Evolutionary conservation across 1,140 invertebrate species (phyloP).

Genomic region (Formica exsecta): DNA sequence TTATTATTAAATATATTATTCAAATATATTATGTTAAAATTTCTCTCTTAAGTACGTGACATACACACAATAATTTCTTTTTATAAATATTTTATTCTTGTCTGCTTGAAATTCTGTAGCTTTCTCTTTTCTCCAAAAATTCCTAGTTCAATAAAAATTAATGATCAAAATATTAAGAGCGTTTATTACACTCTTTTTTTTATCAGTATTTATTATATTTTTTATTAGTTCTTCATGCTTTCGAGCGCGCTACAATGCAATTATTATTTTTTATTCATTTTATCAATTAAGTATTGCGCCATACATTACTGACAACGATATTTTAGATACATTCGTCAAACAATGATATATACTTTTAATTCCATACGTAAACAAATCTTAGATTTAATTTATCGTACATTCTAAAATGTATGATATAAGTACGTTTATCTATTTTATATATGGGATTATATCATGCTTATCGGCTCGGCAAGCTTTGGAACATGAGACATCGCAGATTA

Average conservation of each 20-base stretch:
- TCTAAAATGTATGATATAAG: background rate
- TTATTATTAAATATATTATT: too few species aligned
- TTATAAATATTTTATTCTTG: background rate
- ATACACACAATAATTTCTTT: background rate
- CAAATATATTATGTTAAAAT: too few species aligned
- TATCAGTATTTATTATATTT: background rate
- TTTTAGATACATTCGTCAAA: slow-evolving; percentile 15
- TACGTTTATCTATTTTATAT: background rate
- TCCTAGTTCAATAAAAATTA: background rate
- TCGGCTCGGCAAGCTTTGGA: background rate
- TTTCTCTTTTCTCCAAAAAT: background rate
- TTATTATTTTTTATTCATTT: slow-evolving; percentile 37
- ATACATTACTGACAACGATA: slow-evolving; percentile 31
- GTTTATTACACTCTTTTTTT: background rate
- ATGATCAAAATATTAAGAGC: background rate
- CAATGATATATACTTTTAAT: background rate
- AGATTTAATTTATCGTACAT: background rate
- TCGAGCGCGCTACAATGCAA: slow-evolving; percentile 19
- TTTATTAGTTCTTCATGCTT: slow-evolving; percentile 1
- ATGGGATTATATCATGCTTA: background rate
- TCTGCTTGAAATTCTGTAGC: background rate
- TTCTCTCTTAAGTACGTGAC: background rate
- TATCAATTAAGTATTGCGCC: slow-evolving; percentile 23
- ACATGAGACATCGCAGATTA: background rate
- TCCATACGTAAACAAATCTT: background rate